Evolutionary conservation across 2,888 invertebrate species (phyloP), one percentile per base, ranked within the genome.

Genomic region (Elysia crispata): DNA sequence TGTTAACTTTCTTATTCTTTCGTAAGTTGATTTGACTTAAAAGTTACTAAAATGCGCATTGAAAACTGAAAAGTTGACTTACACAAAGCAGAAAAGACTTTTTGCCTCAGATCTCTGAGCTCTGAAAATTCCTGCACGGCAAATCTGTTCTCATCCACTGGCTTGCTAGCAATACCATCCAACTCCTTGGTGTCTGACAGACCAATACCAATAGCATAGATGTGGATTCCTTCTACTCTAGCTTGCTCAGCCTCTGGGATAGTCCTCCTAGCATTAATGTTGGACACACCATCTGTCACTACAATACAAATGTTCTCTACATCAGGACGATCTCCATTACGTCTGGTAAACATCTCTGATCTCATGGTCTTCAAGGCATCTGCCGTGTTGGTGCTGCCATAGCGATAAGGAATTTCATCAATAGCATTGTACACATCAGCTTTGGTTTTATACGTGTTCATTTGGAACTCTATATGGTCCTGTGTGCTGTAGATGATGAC

Each of bases 221-320:
- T 83, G 72, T 82, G 82, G 25, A 89, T 87, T n/a, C 85, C 86
- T 25, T 80, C 82, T 23, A 74, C 78, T 23, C 86, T 82, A 28
- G 88, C 86, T 30, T 79, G 30, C 50, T 86, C 84, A 13, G 90
- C 88, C 77, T 89, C 87, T 0, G 86, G 87, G 28, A 87, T 77
- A 3, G 89, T 90, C 69, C 81, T 80, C 33, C 87, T 83, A 1
- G 85, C 84, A 69, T 91, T 86, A 64, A 91, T 89, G 83, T 90
- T 90, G 18, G 90, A 90, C 20, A 87, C 87, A 18, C 91, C 91
- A 81, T 91, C 91, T 23, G 90, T 90, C 30, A 91, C 83, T 64
- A 91, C 81, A 33, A 91, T 86, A n/a, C 84, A 87, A 77, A 89
- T 83, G 79, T 90, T 88, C 20, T 84, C 84, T 0, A 87, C 87